Percentiles rank a stretch among this genome's conserved stretches.
Conservation (phyloP, 2,888 invertebrate species). For the Chironomus tentans region DNA sequence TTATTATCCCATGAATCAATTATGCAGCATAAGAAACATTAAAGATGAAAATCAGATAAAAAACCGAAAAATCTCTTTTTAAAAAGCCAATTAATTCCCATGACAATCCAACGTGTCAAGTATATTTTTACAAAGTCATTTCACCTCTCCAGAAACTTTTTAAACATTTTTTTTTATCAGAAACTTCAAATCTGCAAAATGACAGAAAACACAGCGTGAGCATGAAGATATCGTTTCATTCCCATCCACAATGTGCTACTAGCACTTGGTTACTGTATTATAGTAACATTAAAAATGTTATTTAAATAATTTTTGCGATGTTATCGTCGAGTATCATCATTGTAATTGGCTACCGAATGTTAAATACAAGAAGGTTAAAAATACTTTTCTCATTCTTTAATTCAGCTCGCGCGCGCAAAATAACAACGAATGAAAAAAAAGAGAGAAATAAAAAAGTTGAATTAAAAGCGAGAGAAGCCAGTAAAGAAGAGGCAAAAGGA, state of each 20-base stretch:
- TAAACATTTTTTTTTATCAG: too few relatives aligned
- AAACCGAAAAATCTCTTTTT: too few relatives aligned
- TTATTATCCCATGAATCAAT: too few relatives aligned
- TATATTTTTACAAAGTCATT: too few relatives aligned
- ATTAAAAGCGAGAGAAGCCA: not conserved
- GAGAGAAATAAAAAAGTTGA: not conserved
- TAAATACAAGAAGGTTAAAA: not conserved
- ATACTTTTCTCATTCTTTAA: not conserved
- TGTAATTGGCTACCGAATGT: slow-evolving; percentile 3
- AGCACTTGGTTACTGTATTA: not conserved
- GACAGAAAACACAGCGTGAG: not conserved
- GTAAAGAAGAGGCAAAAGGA: not conserved
- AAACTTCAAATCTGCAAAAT: not conserved
- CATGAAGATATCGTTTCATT: too few relatives aligned
- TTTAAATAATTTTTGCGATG: not conserved
- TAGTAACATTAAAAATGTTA: not conserved
- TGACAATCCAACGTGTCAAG: too few relatives aligned
- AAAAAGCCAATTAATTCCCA: too few relatives aligned
- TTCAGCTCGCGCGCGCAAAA: not conserved
- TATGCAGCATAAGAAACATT: too few relatives aligned
- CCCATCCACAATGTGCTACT: not conserved
- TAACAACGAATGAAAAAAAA: not conserved
- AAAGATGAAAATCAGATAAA: too few relatives aligned
- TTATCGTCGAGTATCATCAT: not conserved
- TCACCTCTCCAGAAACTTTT: too few relatives aligned